phyloP scores from a whole-genome alignment of 2,888 invertebrate species.

The Spilarctia lutea region DNA sequence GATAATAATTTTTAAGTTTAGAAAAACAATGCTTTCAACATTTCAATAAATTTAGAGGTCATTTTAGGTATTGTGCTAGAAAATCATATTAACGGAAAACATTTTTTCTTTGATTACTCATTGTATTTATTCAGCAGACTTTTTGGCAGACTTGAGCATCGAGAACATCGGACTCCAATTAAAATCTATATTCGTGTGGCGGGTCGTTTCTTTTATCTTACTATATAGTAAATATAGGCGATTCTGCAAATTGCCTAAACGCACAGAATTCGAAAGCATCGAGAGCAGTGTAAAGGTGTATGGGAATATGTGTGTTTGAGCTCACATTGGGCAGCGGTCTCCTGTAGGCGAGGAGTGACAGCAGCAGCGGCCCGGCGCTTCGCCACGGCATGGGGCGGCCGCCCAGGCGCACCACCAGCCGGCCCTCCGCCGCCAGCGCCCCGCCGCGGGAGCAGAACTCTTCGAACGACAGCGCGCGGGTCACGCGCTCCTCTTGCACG shows the following conservation, averaged over 20 bases:
- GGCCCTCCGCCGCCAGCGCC: conserved; percentile 93
- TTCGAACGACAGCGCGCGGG: conserved; percentile 78
- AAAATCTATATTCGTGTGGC: no score
- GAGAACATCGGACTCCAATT: no score
- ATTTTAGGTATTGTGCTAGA: not conserved
- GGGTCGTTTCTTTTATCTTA: no score
- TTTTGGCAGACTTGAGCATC: no score
- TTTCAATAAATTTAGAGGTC: not conserved
- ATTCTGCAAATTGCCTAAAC: no score
- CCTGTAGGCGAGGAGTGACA: conserved; percentile 95
- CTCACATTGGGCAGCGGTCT: conserved; percentile 92
- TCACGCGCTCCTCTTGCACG: conserved; percentile 76
- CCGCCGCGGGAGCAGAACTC: conserved; percentile 90
- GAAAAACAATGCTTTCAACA: not conserved
- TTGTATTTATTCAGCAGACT: not conserved
- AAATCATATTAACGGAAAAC: not conserved
- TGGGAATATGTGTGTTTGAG: not conserved
- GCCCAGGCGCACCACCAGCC: conserved; percentile 94
- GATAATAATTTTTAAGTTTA: not conserved
- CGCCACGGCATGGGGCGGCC: conserved; percentile 97
- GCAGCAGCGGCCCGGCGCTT: conserved; percentile 95
- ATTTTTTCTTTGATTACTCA: not conserved
- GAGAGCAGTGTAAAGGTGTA: no score
- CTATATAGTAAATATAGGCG: no score
- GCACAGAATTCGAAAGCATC: no score